Conservation (phyloP, 64 coral and sea anemone genomes). For the Stichodactyla helianthus region DNA sequence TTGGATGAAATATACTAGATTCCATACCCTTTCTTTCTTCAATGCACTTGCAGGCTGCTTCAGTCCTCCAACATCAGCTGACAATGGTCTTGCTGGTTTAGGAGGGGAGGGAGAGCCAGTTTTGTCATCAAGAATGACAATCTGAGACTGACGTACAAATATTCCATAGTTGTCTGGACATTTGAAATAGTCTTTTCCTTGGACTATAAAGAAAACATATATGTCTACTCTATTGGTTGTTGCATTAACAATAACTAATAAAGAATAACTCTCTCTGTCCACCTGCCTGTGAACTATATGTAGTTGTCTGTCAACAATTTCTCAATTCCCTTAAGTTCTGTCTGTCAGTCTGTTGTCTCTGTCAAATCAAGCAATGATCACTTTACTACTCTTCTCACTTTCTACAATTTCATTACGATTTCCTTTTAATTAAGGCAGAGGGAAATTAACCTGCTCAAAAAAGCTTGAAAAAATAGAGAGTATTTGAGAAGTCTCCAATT, state of each 20-base stretch:
- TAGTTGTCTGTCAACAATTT: not conserved
- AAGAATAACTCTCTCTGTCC: too few relatives aligned
- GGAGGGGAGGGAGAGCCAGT: slow-evolving; percentile 22
- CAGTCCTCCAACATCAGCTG: not conserved
- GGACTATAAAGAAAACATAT: slow-evolving; percentile 48
- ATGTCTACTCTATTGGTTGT: too few relatives aligned
- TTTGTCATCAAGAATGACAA: slow-evolving; percentile 36
- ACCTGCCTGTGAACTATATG: too few relatives aligned
- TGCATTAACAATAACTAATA: too few relatives aligned
- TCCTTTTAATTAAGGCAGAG: too few relatives aligned
- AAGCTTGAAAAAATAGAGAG: too few relatives aligned
- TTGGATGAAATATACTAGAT: not conserved
- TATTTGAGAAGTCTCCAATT: too few relatives aligned
- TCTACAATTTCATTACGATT: too few relatives aligned
- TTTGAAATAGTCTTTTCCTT: slow-evolving; percentile 98
- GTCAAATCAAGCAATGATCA: too few relatives aligned
- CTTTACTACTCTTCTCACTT: too few relatives aligned
- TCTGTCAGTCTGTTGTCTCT: not conserved
- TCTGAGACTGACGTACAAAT: slow-evolving; percentile 94
- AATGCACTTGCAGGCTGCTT: slow-evolving; percentile 13
- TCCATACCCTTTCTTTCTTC: slow-evolving; percentile 48
- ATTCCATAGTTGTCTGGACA: slow-evolving; percentile 95
- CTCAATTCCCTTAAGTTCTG: not conserved
- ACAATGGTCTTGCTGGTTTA: not conserved
- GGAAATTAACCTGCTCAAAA: too few relatives aligned